These are phyloP conservation scores for Carabus problematicus DNA, from an alignment of 2,888 invertebrate species.

Conservation along the genomic window DNA sequence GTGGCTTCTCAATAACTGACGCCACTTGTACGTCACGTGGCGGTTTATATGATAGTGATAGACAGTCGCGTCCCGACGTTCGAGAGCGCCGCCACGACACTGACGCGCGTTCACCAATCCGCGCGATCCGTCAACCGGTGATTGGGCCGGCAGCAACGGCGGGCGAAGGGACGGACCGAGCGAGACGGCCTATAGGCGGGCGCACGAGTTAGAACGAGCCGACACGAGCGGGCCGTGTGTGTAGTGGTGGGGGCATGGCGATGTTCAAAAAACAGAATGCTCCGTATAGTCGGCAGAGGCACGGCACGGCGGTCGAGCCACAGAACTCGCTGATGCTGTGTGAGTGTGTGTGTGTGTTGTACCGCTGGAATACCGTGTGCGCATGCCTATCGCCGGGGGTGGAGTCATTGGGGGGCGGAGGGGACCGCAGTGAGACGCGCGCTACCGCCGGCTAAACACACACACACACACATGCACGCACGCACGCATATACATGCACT, in stretches of 20 bases:
- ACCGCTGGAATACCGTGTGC: conserved; percentile 3
- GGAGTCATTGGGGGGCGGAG: conserved; percentile 22
- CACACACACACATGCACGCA: conserved; percentile 4
- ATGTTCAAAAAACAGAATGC: conserved; percentile 44
- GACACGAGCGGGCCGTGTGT: conserved; percentile 40
- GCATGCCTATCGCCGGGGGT: conserved; percentile 36
- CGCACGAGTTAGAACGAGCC: conserved; percentile 44
- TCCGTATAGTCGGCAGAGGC: too few relatives aligned
- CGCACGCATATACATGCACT: background rate
- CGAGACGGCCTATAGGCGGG: conserved; percentile 54
- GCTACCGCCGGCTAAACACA: conserved; percentile 12
- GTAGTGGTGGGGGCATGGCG: conserved; percentile 44
- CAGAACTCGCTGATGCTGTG: conserved; percentile 49
- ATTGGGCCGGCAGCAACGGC: conserved; percentile 59
- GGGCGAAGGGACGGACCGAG: conserved; percentile 53
- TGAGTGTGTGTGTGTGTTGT: conserved; percentile 36
- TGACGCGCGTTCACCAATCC: conserved; percentile 60
- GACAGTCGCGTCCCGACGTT: conserved; percentile 57
- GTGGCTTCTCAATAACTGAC: conserved; percentile 39
- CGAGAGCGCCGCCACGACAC: conserved; percentile 58
- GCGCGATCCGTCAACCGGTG: conserved; percentile 64
- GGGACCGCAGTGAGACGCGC: conserved; percentile 12
- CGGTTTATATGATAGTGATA: conserved; percentile 59
- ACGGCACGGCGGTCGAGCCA: conserved; percentile 52
- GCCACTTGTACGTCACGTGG: conserved; percentile 54